Evolutionary conservation across 2,888 invertebrate genomes (phyloP).

Genomic region (Mythimna pallens): DNA sequence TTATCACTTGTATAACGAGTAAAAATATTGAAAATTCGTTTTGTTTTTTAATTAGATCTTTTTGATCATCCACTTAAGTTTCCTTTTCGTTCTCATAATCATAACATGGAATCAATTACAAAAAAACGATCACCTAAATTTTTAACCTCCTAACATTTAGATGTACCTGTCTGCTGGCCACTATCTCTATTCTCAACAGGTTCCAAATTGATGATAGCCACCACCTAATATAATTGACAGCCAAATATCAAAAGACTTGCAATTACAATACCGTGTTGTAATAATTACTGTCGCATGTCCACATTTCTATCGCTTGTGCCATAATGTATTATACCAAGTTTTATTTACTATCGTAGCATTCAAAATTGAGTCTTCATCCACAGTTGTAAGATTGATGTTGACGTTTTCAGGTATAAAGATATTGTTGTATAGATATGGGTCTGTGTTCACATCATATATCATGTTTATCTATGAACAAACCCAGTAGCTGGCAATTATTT

Average conservation of each 20-base stretch:
- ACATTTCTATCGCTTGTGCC: constrained; percentile 68
- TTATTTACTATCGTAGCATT: neutral
- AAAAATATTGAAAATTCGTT: no score
- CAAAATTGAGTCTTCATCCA: constrained; percentile 41
- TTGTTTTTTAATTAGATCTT: no score
- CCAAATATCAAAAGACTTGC: constrained; percentile 65
- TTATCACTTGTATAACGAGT: no score
- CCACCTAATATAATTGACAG: constrained; percentile 70
- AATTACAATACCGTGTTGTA: constrained; percentile 73
- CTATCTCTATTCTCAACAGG: constrained; percentile 29
- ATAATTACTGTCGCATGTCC: constrained; percentile 72
- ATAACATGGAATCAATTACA: neutral
- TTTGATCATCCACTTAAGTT: neutral
- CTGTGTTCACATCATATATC: constrained; percentile 76
- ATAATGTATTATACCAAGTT: constrained; percentile 24
- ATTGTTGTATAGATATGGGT: constrained; percentile 57
- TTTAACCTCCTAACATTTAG: constrained; percentile 36
- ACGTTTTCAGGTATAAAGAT: constrained; percentile 34
- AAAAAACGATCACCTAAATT: constrained; percentile 13
- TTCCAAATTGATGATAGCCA: constrained; percentile 60
- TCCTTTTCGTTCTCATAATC: neutral
- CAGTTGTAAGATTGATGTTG: constrained; percentile 10
- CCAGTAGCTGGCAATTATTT: constrained; percentile 78
- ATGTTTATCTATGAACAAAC: constrained; percentile 76
- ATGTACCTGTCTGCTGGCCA: constrained; percentile 30